Conservation (phyloP, 2,888 invertebrate species). For the Chydorus sphaericus region DNA sequence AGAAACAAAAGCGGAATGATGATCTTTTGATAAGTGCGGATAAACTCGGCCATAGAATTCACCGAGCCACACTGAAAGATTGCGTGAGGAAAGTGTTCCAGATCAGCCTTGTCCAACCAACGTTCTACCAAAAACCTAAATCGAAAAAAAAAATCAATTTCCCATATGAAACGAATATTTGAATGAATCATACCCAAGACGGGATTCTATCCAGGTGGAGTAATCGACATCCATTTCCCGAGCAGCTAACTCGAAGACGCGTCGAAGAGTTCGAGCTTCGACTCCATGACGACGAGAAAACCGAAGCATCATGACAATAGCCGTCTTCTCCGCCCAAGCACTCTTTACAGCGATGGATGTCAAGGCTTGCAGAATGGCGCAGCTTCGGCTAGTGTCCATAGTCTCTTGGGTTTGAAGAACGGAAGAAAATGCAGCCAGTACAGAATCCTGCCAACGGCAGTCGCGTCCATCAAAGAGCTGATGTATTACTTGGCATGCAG, state of each 20-base stretch:
- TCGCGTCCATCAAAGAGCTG: neutral
- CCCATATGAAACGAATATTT: no score
- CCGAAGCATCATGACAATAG: constrained; percentile 38
- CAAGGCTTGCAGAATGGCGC: constrained; percentile 41
- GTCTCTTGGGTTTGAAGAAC: neutral
- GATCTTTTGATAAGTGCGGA: constrained; percentile 21
- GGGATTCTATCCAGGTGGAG: neutral
- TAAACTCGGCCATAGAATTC: neutral
- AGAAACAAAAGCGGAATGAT: constrained; percentile 32
- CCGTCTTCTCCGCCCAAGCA: constrained; percentile 36
- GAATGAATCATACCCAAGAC: no score
- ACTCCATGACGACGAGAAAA: constrained; percentile 38
- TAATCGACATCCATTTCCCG: neutral
- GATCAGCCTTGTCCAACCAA: neutral
- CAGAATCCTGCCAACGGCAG: neutral
- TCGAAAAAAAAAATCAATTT: no score
- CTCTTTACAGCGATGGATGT: constrained; percentile 38
- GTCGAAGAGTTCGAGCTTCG: constrained; percentile 21
- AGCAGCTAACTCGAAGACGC: neutral
- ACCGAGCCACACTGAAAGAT: neutral
- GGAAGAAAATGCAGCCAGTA: neutral
- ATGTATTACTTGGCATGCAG: neutral
- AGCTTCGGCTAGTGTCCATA: constrained; percentile 35
- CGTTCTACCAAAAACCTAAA: constrained; percentile 1
- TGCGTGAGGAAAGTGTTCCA: neutral